Percentiles rank a stretch among this genome's conserved stretches.
Conservation (phyloP, 2,888 invertebrate genomes). For the Caenorhabditis angaria region DNA sequence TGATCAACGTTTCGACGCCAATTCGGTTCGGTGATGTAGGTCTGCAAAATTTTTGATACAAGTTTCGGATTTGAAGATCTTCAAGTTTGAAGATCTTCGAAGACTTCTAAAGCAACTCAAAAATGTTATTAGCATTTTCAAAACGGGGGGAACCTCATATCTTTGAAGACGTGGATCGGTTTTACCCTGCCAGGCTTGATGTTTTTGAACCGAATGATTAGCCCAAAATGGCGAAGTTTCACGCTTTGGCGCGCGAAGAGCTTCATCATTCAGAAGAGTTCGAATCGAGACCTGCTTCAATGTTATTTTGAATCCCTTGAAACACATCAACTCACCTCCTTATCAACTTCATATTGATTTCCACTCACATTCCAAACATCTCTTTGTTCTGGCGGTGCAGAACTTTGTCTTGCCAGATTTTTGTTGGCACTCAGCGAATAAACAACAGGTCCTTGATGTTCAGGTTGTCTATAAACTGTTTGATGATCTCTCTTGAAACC, state of each 20-base stretch:
- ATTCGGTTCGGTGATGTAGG: slow-evolving; percentile 65
- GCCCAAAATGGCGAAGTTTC: slow-evolving; percentile 60
- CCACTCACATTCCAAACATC: slow-evolving; percentile 46
- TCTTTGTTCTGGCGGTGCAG: slow-evolving; percentile 53
- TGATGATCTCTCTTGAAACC: slow-evolving; percentile 66
- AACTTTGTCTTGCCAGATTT: slow-evolving; percentile 31
- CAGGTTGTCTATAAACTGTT: slow-evolving; percentile 29
- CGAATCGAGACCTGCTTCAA: slow-evolving; percentile 55
- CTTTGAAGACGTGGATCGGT: slow-evolving; percentile 57
- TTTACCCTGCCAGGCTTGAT: slow-evolving; percentile 55
- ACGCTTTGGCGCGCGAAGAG: slow-evolving; percentile 45
- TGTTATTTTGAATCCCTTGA: not conserved
- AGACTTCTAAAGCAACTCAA: not conserved
- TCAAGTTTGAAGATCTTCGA: not conserved
- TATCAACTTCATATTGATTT: slow-evolving; percentile 43
- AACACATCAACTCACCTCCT: slow-evolving; percentile 42
- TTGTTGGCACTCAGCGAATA: slow-evolving; percentile 48
- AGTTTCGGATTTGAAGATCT: too few species aligned
- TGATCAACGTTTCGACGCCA: slow-evolving; percentile 66
- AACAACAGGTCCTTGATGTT: slow-evolving; percentile 44
- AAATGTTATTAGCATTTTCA: not conserved
- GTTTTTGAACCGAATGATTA: slow-evolving; percentile 52
- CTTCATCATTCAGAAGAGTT: slow-evolving; percentile 64
- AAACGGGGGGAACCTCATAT: slow-evolving; percentile 39
- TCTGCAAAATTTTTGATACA: slow-evolving; percentile 45